These are phyloP conservation scores for Thermophis baileyi DNA, from an alignment of 2,113 vertebrate genomes.

Conservation along the genomic window DNA sequence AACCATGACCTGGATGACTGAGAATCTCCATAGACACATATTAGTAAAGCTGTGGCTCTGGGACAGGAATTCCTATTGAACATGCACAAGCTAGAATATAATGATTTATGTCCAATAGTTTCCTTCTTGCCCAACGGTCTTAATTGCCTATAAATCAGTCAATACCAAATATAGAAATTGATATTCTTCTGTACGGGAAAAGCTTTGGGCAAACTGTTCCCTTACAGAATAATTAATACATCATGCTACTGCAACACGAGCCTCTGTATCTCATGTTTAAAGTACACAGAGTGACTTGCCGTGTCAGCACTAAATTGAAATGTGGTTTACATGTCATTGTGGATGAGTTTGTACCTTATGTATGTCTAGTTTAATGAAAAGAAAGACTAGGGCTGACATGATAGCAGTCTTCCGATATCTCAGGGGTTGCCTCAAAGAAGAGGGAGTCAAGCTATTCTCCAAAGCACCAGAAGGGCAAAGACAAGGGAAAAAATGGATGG, in stretches of 20 bases:
- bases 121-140: not conserved
- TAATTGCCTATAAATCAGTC: not conserved
- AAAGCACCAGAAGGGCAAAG: too few relatives aligned
- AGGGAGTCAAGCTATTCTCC: too few relatives aligned
- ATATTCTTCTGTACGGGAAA: not conserved
- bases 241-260: not conserved
- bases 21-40: not conserved
- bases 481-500: too few relatives aligned
- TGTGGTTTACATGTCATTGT: not conserved
- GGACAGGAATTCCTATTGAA: not conserved
- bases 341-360: not conserved
- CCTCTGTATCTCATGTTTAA: not conserved
- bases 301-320: not conserved
- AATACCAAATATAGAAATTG: not conserved
- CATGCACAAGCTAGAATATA: not conserved
- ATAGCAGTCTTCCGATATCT: too few relatives aligned
- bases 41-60: not conserved
- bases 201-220: not conserved
- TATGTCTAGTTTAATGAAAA: too few relatives aligned
- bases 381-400: too few relatives aligned
- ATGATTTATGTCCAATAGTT: not conserved
- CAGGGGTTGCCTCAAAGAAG: too few relatives aligned
- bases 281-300: not conserved
- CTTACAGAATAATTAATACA: not conserved
- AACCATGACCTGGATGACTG: not conserved